These are phyloP conservation scores for Brenthis daphne DNA, from an alignment of 2,888 invertebrate species.

Conservation along the genomic window DNA sequence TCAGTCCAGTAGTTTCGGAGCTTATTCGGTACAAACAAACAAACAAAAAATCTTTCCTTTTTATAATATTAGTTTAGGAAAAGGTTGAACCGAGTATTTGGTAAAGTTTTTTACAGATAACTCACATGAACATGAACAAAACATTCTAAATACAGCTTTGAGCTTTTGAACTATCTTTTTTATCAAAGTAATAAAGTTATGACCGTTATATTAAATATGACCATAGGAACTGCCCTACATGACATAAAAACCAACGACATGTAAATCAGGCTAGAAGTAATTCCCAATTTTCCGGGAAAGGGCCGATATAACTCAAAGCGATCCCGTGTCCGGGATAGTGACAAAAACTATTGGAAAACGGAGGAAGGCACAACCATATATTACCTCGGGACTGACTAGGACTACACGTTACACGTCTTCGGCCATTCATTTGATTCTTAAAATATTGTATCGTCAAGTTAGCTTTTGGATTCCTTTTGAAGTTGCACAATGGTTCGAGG, in stretches of 20 bases:
- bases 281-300: constrained; percentile 45
- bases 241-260: constrained; percentile 34
- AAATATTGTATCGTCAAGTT: constrained; percentile 39
- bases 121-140: too few relatives aligned
- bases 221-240: constrained; percentile 17
- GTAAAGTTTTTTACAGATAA: too few relatives aligned
- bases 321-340: constrained; percentile 42
- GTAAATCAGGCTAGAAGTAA: constrained; percentile 45
- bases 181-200: constrained; percentile 9
- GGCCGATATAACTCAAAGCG: constrained; percentile 46
- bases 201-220: background rate
- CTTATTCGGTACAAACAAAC: too few relatives aligned
- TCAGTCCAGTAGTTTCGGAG: too few relatives aligned
- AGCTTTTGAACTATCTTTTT: background rate
- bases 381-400: constrained; percentile 46
- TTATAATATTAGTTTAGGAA: too few relatives aligned
- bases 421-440: constrained; percentile 42
- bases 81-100: too few relatives aligned
- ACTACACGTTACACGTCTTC: constrained; percentile 29
- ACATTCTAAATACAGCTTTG: too few relatives aligned
- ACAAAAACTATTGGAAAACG: constrained; percentile 50
- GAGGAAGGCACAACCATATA: constrained; percentile 49
- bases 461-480: constrained; percentile 31
- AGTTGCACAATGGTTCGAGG: constrained; percentile 30
- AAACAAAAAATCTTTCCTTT: too few relatives aligned